Evolutionary conservation across 2,113 vertebrate species (phyloP).

Genomic region (Dipodomys spectabilis): DNA sequence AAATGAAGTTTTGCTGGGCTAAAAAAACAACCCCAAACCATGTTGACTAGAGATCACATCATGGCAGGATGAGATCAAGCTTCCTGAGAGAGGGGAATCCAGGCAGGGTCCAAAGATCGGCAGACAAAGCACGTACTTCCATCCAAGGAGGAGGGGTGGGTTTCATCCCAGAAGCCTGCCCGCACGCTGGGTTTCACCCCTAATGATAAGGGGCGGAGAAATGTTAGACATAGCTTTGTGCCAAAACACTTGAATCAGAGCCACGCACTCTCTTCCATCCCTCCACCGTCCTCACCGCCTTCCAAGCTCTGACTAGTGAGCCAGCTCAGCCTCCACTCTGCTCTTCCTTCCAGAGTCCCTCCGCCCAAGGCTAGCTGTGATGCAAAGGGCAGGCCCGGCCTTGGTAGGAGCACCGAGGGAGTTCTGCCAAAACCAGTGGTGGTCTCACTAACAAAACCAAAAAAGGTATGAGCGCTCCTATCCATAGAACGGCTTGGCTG

Average conservation of each 20-base stretch:
- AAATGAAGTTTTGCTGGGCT: neutral
- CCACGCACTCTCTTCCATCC: neutral
- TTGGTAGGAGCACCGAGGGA: neutral
- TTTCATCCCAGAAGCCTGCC: neutral
- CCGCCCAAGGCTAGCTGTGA: neutral
- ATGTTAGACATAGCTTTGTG: neutral
- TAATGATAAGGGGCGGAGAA: neutral
- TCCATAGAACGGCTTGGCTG: neutral
- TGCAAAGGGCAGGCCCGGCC: neutral
- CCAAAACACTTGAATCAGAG: neutral
- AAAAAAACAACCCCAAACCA: neutral
- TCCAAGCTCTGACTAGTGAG: neutral
- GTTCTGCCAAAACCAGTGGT: neutral
- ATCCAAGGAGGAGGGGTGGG: no score
- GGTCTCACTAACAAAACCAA: neutral
- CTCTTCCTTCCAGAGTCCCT: neutral
- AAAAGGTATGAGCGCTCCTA: neutral
- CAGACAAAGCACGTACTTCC: neutral
- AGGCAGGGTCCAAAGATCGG: rapidly evolving
- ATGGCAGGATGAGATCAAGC: neutral
- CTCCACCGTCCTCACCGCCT: neutral
- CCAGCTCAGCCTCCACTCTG: neutral
- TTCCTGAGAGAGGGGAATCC: neutral
- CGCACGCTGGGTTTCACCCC: neutral
- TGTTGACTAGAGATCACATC: neutral